Percentiles rank a stretch among this genome's conserved stretches.
These are phyloP conservation scores for Phasia obesa DNA, from an alignment of 2,888 invertebrate species.

Conservation along the genomic window DNA sequence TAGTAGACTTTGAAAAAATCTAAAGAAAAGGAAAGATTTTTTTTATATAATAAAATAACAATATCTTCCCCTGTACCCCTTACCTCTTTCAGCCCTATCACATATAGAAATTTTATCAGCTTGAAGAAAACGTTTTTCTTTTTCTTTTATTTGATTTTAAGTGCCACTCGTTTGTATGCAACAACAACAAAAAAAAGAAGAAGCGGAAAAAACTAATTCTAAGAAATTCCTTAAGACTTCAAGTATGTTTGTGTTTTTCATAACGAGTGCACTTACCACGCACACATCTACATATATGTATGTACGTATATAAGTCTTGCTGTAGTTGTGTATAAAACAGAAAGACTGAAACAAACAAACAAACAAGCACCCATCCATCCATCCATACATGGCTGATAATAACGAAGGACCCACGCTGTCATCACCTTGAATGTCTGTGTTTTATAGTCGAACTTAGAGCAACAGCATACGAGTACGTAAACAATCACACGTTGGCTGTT, in stretches of 20 bases:
- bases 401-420: slow-evolving; percentile 67
- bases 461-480: not conserved
- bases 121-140: not conserved
- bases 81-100: not conserved
- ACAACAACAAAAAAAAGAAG: slow-evolving; percentile 14
- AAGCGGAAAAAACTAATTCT: slow-evolving; percentile 15
- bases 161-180: slow-evolving; percentile 28
- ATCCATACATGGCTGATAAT: slow-evolving; percentile 22
- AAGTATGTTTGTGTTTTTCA: slow-evolving; percentile 52
- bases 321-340: not conserved
- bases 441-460: slow-evolving; percentile 10
- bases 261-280: slow-evolving; percentile 23
- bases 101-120: not conserved
- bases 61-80: no score
- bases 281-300: slow-evolving; percentile 7
- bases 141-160: slow-evolving; percentile 19
- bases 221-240: slow-evolving; percentile 37
- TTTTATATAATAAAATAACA: no score
- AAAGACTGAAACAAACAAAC: not conserved
- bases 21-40: not conserved
- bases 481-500: not conserved
- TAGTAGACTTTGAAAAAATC: slow-evolving; percentile 9
- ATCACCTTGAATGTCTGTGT: slow-evolving; percentile 61
- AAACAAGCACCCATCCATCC: slow-evolving; percentile 14
- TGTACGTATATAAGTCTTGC: no score